Percentiles rank a stretch among this genome's conserved stretches.
These are phyloP conservation scores for Habroteleia sp. DNA, from an alignment of 2,888 invertebrate genomes.

Conservation along the genomic window DNA sequence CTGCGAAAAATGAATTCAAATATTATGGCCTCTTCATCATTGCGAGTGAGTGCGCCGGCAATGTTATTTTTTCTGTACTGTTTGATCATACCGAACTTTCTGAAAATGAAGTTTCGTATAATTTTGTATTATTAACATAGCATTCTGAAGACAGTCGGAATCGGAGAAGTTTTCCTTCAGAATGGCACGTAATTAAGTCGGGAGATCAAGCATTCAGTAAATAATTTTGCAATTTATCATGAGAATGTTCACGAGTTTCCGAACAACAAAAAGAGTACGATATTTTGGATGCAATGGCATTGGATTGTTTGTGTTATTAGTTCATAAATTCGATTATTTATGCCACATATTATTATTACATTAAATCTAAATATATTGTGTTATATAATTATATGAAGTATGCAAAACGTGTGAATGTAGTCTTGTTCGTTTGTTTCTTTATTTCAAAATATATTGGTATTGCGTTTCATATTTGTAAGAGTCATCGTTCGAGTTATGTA, in stretches of 20 bases:
- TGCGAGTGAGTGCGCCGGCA: constrained; percentile 30
- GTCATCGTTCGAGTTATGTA: constrained; percentile 13
- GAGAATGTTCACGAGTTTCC: constrained; percentile 12
- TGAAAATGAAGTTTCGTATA: constrained; percentile 49
- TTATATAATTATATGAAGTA: too few species aligned
- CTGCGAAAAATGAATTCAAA: constrained; percentile 67
- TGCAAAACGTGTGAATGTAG: too few species aligned
- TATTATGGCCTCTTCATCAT: constrained; percentile 63
- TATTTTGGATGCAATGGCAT: constrained; percentile 1
- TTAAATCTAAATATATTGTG: too few species aligned
- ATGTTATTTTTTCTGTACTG: constrained; percentile 50
- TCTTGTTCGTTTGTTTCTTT: too few species aligned
- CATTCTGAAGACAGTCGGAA: constrained; percentile 25
- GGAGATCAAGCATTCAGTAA: constrained; percentile 21
- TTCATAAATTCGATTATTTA: too few species aligned
- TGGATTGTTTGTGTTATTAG: too few species aligned
- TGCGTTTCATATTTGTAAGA: too few species aligned
- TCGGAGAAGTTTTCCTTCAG: constrained; percentile 28
- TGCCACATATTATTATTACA: too few species aligned
- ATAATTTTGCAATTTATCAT: constrained; percentile 35
- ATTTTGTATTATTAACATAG: constrained; percentile 37
- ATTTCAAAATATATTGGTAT: too few species aligned
- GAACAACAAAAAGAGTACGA: constrained; percentile 1
- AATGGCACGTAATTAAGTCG: constrained; percentile 34
- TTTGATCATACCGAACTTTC: constrained; percentile 50